Conservation (phyloP, 2,888 invertebrate genomes). For the Acanthosepion lycidas region DNA sequence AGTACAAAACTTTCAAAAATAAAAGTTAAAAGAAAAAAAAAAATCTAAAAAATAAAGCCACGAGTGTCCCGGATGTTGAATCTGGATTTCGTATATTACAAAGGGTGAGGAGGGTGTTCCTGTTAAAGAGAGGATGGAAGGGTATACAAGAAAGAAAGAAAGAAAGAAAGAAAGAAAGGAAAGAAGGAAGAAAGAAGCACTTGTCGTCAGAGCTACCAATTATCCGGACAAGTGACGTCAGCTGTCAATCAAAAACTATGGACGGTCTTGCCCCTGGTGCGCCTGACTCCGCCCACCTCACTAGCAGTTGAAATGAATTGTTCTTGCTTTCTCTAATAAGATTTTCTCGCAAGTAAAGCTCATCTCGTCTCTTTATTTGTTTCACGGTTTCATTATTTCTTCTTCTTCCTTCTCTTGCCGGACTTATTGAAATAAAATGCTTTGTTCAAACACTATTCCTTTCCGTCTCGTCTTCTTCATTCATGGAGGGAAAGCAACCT, state of each 20-base stretch:
- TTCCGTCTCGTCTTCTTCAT: neutral
- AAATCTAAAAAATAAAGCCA: neutral
- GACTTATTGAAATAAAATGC: neutral
- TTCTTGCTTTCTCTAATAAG: neutral
- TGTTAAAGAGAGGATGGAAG: neutral
- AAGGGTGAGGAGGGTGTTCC: neutral
- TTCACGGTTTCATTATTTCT: neutral
- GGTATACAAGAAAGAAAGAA: neutral
- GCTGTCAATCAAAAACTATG: neutral
- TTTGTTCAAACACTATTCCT: neutral
- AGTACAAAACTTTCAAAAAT: neutral
- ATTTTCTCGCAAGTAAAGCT: neutral
- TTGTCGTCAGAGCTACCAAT: neutral
- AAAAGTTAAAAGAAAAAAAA: neutral
- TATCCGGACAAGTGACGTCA: neutral
- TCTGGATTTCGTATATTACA: neutral
- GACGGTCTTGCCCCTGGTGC: neutral
- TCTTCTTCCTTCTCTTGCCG: neutral
- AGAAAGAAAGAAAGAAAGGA: neutral
- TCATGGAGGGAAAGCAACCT: neutral
- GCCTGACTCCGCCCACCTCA: constrained; percentile 2
- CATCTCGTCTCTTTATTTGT: neutral
- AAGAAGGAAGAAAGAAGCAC: neutral
- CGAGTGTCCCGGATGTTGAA: neutral
- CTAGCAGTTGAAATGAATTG: neutral